Conservation (phyloP, 1,140 invertebrate genomes). For the Teleogryllus occipitalis region DNA sequence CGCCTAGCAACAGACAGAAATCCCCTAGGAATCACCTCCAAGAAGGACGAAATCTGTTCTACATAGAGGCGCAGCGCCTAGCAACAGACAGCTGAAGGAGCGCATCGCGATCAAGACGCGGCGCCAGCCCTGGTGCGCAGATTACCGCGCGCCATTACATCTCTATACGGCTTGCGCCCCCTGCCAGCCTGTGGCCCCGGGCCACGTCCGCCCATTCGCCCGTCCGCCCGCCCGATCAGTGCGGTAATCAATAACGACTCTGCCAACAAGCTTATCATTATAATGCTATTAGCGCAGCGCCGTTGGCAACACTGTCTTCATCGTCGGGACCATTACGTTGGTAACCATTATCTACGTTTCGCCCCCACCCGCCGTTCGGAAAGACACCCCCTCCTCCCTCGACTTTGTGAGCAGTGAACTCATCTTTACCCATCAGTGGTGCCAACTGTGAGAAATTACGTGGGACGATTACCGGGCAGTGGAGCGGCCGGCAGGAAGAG, state of each 20-base stretch:
- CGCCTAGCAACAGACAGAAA: too few relatives aligned
- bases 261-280: conserved; percentile 4
- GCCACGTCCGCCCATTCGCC: too few relatives aligned
- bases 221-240: not conserved
- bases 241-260: not conserved
- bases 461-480: not conserved
- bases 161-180: not conserved
- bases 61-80: too few relatives aligned
- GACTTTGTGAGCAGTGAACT: not conserved
- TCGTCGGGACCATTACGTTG: conserved; percentile 3
- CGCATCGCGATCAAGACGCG: too few relatives aligned
- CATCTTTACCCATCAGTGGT: conserved; percentile 1
- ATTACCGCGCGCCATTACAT: not conserved
- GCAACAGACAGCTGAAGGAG: too few relatives aligned
- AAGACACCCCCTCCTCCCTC: not conserved
- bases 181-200: too few relatives aligned
- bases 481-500: too few relatives aligned
- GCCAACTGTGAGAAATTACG: conserved; percentile 3
- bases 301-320: conserved; percentile 3
- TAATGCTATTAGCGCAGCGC: not conserved
- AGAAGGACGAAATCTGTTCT: too few relatives aligned
- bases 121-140: not conserved
- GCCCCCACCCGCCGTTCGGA: not conserved
- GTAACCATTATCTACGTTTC: not conserved
- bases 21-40: too few relatives aligned